Percentiles rank a stretch among this genome's conserved stretches.
These are phyloP conservation scores for Erebia epiphron DNA, from an alignment of 2,888 invertebrate species.

Conservation along the genomic window DNA sequence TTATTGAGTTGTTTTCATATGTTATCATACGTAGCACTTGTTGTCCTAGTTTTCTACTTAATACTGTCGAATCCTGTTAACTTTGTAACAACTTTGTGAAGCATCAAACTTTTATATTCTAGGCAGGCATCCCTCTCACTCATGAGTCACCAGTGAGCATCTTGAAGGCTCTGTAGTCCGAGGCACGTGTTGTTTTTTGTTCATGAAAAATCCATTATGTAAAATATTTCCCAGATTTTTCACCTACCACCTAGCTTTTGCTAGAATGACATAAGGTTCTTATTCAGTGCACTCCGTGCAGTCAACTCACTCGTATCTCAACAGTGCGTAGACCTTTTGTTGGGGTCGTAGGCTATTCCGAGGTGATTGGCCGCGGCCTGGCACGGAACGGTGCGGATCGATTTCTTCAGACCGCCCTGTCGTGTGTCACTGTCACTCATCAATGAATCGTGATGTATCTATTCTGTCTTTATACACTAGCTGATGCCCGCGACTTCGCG, in stretches of 20 bases:
- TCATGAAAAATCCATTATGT: background rate
- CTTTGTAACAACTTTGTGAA: no score
- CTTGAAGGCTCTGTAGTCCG: no score
- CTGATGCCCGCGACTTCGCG: no score
- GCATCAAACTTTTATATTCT: no score
- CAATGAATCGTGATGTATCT: conserved; percentile 43
- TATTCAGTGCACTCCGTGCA: background rate
- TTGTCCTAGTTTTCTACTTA: no score
- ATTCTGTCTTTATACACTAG: conserved; percentile 32
- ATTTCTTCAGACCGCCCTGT: conserved; percentile 59
- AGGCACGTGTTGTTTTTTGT: background rate
- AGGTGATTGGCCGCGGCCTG: conserved; percentile 74
- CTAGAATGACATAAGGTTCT: background rate
- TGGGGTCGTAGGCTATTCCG: conserved; percentile 41
- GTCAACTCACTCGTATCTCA: conserved; percentile 7
- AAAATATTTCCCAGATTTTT: background rate
- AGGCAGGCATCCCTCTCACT: no score
- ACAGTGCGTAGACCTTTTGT: conserved; percentile 50
- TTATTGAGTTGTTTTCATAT: no score
- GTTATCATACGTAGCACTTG: no score
- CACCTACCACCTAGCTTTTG: background rate
- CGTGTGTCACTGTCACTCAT: conserved; percentile 65
- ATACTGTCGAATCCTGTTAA: no score
- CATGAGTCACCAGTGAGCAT: no score
- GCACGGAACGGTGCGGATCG: conserved; percentile 70